These are phyloP conservation scores for Drosophila equinoxialis DNA, from an alignment of 1,140 invertebrate species.

Conservation along the genomic window DNA sequence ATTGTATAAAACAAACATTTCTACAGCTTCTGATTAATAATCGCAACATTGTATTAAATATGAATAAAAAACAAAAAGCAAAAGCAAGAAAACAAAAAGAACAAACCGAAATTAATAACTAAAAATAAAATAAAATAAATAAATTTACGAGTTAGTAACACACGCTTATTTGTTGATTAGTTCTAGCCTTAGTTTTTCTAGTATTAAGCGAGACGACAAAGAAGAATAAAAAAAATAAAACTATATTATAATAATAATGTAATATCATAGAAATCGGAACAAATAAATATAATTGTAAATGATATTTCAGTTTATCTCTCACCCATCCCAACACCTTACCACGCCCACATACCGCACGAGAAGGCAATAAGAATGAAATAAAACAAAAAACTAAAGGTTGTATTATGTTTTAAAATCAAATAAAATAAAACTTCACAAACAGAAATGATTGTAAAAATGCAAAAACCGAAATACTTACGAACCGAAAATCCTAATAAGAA, in stretches of 20 bases:
- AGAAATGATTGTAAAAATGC: slow-evolving; percentile 26
- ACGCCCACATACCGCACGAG: slow-evolving; percentile 5
- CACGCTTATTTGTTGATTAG: slow-evolving; percentile 83
- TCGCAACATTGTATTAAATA: slow-evolving; percentile 72
- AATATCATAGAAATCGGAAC: slow-evolving; percentile 56
- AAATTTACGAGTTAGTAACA: slow-evolving; percentile 78
- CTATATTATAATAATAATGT: slow-evolving; percentile 30
- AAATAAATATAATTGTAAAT: slow-evolving; percentile 37
- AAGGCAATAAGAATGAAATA: slow-evolving; percentile 42
- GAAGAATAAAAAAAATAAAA: neutral
- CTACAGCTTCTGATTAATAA: slow-evolving; percentile 75
- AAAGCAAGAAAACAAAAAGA: slow-evolving; percentile 24
- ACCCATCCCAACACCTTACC: neutral
- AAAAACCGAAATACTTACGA: slow-evolving; percentile 34
- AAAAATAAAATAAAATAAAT: slow-evolving; percentile 14
- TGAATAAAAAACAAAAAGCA: slow-evolving; percentile 7
- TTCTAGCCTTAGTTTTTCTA: slow-evolving; percentile 80
- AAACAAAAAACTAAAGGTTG: slow-evolving; percentile 70
- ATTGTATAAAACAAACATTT: slow-evolving; percentile 47
- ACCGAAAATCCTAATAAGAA: slow-evolving; percentile 62
- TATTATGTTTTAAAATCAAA: slow-evolving; percentile 66
- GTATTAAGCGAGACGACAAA: slow-evolving; percentile 61
- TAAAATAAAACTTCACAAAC: slow-evolving; percentile 7
- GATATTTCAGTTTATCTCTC: slow-evolving; percentile 41
- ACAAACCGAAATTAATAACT: slow-evolving; percentile 15